Evolutionary conservation across 2,888 invertebrate genomes (phyloP), one percentile per base, ranked within the genome.

Genomic region (Mythimna vitellina): DNA sequence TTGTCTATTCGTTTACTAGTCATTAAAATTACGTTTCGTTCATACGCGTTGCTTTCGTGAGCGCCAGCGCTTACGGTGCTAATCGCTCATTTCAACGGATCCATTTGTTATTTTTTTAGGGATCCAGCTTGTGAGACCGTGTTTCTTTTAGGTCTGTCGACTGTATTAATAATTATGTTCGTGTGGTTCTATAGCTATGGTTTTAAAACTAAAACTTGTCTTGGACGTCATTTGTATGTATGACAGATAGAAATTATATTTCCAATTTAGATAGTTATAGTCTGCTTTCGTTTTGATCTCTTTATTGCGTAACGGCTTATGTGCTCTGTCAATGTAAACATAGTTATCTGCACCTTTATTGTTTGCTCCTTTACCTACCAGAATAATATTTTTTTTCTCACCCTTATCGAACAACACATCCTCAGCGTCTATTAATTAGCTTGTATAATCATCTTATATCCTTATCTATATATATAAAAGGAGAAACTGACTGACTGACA

Each of bases 21-120:
- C 92, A 92, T 93, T 94, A 93, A 91, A 91, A 90, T 91, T 88
- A 92, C 86, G 89, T 91, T 90, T 87, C 86, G 83, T 72, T 42
- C 78, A 78, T 80, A 87, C 64, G 83, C 78, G 73, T 80, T 83
- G 85, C 86, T 86, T 90, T 90, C 93, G 93, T 93, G 93, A 87
- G 84, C 87, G 77, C 82, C 85, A 85, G 86, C 89, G 88, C 86
- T 89, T 90, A 86, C 87, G 84, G 73, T 87, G 88, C 90, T 91
- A 92, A 92, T 93, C 89, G 91, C 80, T 87, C 78, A 89, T 88
- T 89, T 87, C 85, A 90, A 90, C 89, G 91, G 88, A 87, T 86
- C 87, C 86, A 90, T 91, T 89, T 89, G 84, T 88, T 88, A 65
- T 86, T 89, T 87, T 89, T 88, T 89, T 86, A 81, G 85, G 82